phyloP scores from a whole-genome alignment of 2,797 vertebrate species.

The Geotrypetes seraphini region DNA sequence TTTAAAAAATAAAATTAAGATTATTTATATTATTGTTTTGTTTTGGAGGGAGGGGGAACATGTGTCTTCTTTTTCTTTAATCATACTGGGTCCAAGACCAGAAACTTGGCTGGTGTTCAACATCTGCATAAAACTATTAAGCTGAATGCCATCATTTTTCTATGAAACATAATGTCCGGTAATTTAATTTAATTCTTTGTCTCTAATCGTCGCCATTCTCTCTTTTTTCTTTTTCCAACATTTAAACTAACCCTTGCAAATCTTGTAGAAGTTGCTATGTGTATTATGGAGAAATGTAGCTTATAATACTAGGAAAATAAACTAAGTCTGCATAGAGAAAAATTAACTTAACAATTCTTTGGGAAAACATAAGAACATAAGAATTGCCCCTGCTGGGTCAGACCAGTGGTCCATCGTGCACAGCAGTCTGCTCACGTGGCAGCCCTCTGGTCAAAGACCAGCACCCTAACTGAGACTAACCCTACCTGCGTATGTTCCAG shows the following conservation, averaged over 20 bases:
- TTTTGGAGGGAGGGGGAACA: too few species aligned
- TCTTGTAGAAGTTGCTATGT: background rate
- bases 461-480: too few species aligned
- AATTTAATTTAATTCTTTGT: too few species aligned
- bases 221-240: background rate
- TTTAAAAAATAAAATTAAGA: too few species aligned
- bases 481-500: too few species aligned
- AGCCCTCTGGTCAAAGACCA: too few species aligned
- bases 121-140: background rate
- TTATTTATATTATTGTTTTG: too few species aligned
- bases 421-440: too few species aligned
- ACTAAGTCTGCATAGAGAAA: too few species aligned
- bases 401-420: too few species aligned
- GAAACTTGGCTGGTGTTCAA: slow-evolving; percentile 1
- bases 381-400: too few species aligned
- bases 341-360: background rate
- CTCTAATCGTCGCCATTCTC: too few species aligned
- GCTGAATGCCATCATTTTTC: background rate
- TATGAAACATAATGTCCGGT: background rate
- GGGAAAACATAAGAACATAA: background rate
- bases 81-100: slow-evolving; percentile 3
- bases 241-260: background rate
- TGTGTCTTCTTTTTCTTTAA: slow-evolving; percentile 4
- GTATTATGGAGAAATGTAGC: background rate
- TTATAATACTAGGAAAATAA: background rate